A percentile compares a stretch with the other conserved stretches of the same genome.
phyloP scores from a whole-genome alignment of 2,797 vertebrate species.

The Manis javanica region DNA sequence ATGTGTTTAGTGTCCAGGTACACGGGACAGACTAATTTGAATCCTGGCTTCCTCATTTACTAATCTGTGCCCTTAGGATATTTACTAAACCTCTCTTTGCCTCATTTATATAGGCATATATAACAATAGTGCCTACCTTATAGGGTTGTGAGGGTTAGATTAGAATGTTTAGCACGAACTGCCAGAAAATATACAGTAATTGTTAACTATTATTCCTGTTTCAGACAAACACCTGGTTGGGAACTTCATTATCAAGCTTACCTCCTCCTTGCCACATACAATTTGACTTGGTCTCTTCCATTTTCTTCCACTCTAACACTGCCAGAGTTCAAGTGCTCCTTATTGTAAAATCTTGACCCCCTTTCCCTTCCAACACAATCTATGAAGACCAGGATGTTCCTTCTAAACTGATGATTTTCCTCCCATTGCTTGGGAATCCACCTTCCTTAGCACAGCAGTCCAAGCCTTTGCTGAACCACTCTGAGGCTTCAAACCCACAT shows the following conservation, averaged over 20 bases:
- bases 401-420: not conserved
- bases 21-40: not conserved
- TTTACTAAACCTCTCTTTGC: not conserved
- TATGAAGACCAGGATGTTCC: not conserved
- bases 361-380: not conserved
- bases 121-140: not conserved
- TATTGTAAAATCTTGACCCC: not conserved
- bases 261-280: not conserved
- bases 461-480: not conserved
- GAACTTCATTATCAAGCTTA: not conserved
- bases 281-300: not conserved
- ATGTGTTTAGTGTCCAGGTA: not conserved
- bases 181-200: not conserved
- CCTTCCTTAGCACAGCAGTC: not conserved
- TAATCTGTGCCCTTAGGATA: not conserved
- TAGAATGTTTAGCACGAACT: not conserved
- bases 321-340: not conserved
- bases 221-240: not conserved
- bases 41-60: not conserved
- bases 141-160: not conserved
- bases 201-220: not conserved
- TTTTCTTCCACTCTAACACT: not conserved
- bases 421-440: not conserved
- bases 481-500: not conserved
- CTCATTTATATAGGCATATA: not conserved